Evolutionary conservation across 2,113 vertebrate species (phyloP), one percentile per base, ranked within the genome.

Genomic region (Sinosuthora webbiana): DNA sequence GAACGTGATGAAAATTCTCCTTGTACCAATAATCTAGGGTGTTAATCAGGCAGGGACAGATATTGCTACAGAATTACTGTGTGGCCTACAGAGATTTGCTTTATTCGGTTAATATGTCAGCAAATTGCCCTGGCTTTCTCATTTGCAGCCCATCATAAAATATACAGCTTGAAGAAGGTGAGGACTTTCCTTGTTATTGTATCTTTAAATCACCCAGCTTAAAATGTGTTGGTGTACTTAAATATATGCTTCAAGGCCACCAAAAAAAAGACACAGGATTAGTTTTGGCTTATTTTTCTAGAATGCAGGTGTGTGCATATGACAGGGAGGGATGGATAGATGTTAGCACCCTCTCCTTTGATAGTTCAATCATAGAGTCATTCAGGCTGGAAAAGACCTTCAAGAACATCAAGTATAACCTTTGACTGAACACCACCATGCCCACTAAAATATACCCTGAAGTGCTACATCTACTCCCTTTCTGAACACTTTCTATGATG

Each of bases 21-120:
- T 77, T 68, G 47, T 39, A 71, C 79, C 60, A 77, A 60, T 92
- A 95, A 81, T 37, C 44, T 60, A 60, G 64, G 57, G 64, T 78
- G 93, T 83, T 96, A 92, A 96, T 90, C 56, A 83, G 71, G n/a
- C 55, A 94, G 65, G 64, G 60, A 89, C 79, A 91, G 83, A 88
- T 83, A 91, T 30, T 87, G 69, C 79, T 78, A 56, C 2, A 94
- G 83, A 83, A 96, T 92, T 74, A 56, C 64, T 13, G 8, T 24
- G n/a, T 12, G 19, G 63, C 44, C 73, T 75, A 23, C 5, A 83
- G 71, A 86, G 76, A 52, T 64, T 70, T 90, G 71, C 68, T 15
- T 90, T 80, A 56, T 45, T 83, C 79, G 60, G 31, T 52, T 37
- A 22, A n/a, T 53, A 60, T 23, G 59, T 64, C 89, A 81, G 82